Evolutionary conservation across 2,797 vertebrate genomes (phyloP), one percentile per base, ranked within the genome.

Genomic region (Sarcoramphus papa): DNA sequence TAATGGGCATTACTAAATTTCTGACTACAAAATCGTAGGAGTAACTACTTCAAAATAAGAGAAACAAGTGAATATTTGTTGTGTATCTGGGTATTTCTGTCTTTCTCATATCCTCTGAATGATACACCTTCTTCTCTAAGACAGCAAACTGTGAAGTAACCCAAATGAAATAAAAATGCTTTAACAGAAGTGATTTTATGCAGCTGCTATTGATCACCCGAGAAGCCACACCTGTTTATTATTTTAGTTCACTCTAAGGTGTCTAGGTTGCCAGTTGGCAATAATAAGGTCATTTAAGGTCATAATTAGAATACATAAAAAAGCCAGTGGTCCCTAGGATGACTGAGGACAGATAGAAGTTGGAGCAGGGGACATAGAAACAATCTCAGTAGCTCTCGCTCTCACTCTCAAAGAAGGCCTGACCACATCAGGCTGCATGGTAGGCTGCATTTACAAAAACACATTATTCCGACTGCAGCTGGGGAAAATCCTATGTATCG

Each of bases 341-440:
- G 18, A 3, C 4, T 51, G 67, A 45, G 48, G 45, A 17, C 19
- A 28, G 14, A 43, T 41, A 6, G 19, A 59, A 80, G 22, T 12
- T 48, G 31, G 20, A 4, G 59, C 20, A 16, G 45, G 31, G 27
- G 15, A 22, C 1, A 3, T 0, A 7, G 54, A 28, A 19, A 7
- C 5, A 4, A 4, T 20, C 6, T 25, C 28, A 20, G 21, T 8
- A 30, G 35, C 22, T 75, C 8, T 16, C 1, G 7, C 20, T 69
- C 8, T 28, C 21, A 10, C 25, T 69, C 8, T 28, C 21, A 10
- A 25, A 18, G 31, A 7, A 11, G 37, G 12, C 10, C 22, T 53
- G 53, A 27, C 27, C 7, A 2, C 41, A 16, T 47, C 12, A 16
- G 33, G 20, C n/a, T n/a, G 23, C 4, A 2, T 0, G 1, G 30